Conservation (phyloP, 2,888 invertebrate species). For the Quadroppia sp. region DNA sequence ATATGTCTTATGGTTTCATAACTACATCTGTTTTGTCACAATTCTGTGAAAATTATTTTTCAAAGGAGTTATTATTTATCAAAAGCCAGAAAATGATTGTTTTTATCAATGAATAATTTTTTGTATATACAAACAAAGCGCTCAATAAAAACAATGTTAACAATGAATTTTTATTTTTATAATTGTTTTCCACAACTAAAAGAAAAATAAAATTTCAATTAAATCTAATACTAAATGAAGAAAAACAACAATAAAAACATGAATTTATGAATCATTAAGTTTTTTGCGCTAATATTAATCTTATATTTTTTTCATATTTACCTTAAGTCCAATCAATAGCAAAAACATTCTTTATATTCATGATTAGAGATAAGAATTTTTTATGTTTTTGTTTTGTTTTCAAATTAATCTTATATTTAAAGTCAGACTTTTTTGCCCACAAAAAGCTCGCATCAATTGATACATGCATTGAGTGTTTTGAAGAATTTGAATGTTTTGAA, state of each 20-base stretch:
- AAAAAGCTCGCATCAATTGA: no score
- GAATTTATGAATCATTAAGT: slow-evolving; percentile 16
- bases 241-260: slow-evolving; percentile 10
- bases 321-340: slow-evolving; percentile 6
- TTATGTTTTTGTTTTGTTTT: background rate
- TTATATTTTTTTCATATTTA: background rate
- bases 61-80: background rate
- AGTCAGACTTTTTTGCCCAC: background rate
- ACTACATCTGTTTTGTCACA: no score
- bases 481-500: no score
- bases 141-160: background rate
- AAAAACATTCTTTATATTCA: background rate
- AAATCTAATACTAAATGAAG: background rate
- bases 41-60: no score
- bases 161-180: slow-evolving; percentile 16
- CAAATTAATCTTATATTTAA: no score
- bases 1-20: no score
- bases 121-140: background rate
- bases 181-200: background rate
- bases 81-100: background rate
- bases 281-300: background rate
- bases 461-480: no score
- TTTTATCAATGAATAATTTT: slow-evolving; percentile 16
- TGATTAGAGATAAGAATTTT: background rate
- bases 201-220: slow-evolving; percentile 17